A percentile compares a stretch with the other conserved stretches of the same genome.
These are phyloP conservation scores for Acanthaster planci DNA, from an alignment of 35 echinoderm and acorn worm genomes.

Conservation along the genomic window DNA sequence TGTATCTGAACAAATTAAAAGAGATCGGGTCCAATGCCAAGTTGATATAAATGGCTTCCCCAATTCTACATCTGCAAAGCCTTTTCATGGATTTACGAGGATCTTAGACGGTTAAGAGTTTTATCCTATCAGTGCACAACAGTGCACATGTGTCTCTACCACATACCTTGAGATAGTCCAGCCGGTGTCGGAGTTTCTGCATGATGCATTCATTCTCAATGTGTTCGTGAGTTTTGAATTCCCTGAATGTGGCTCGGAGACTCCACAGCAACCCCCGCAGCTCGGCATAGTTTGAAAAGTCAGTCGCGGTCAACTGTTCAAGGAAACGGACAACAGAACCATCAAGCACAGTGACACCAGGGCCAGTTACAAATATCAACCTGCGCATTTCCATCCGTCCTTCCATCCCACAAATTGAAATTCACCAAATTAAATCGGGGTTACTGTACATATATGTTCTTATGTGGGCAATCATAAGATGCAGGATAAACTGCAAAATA, in stretches of 20 bases:
- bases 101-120: neutral
- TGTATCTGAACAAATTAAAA: too few species aligned
- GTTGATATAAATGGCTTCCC: neutral
- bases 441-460: too few species aligned
- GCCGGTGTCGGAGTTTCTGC: slow-evolving; percentile 88
- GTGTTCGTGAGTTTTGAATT: slow-evolving; percentile 95
- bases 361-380: too few species aligned
- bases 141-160: neutral
- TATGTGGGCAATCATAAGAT: too few species aligned
- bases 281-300: slow-evolving; percentile 76
- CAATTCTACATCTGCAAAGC: neutral
- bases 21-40: too few species aligned
- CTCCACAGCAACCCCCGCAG: slow-evolving; percentile 65
- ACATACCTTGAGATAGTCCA: slow-evolving; percentile 79
- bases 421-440: too few species aligned
- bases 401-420: too few species aligned
- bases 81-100: neutral
- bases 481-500: too few species aligned
- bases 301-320: slow-evolving; percentile 69
- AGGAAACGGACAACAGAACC: neutral
- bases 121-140: neutral
- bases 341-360: too few species aligned
- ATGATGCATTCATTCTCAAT: slow-evolving; percentile 99
- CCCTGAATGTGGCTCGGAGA: slow-evolving; percentile 76
- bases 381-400: too few species aligned